Evolutionary conservation across 2,888 invertebrate genomes (phyloP), one percentile per base, ranked within the genome.

Genomic region (Artemia sp.): DNA sequence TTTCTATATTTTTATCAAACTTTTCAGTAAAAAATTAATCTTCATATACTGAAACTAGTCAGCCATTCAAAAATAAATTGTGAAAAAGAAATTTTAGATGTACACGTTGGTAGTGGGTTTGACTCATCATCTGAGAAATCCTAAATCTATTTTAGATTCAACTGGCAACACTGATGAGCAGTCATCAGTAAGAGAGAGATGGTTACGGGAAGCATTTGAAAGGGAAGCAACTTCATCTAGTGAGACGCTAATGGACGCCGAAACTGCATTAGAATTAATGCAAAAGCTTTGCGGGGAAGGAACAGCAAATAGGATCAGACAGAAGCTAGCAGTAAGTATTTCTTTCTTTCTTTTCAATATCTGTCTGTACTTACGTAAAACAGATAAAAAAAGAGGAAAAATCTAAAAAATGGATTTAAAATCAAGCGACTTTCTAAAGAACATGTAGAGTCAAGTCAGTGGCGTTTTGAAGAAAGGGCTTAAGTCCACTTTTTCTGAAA

Each of bases 251-350:
- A 74, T 81, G 51, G 78, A 79, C 72, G 79, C 80, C 73, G 74
- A 74, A 24, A 79, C 79, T 68, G 79, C 80, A 51, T 78, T 81
- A 69, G 76, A 75, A 52, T 76, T 81, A 38, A 78, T 81, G 75
- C 78, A 79, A 72, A 77, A 77, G 70, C 77, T 83, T 66, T 82
- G 82, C 75, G 76, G 76, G 68, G 78, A 79, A 71, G 76, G 83
- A 70, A 78, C 80, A 51, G 78, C 79, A 8, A 76, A 77, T 53
- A 76, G 82, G 71, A 78, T 83, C 68, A 78, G 78, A 70, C 81
- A 81, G 74, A 82, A 82, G 75, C 77, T 83, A 51, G 82, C 81
- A 78, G 83, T 82, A 75, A 73, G 76, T 74, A 50, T 51, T 9
- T 58, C 52, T 12, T 38, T 70, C 8, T 24, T 38, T 68, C 51